Evolutionary conservation across 2,797 vertebrate species (phyloP).

Genomic region (Sitta carolinensis): DNA sequence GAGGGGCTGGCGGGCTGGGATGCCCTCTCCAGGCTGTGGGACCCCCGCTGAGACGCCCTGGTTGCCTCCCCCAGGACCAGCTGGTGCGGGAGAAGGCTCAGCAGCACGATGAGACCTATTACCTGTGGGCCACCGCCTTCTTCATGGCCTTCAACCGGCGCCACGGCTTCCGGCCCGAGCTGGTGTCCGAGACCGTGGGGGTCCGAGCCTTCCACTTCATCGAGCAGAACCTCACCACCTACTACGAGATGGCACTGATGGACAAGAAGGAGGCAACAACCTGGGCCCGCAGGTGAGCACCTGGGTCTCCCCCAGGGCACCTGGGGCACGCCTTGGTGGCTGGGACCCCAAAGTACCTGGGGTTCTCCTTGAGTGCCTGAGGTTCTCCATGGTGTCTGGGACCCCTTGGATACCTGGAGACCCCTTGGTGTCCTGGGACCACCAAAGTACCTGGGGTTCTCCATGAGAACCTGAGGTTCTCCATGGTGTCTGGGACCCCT

Average conservation of each 20-base stretch:
- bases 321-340: too few species aligned
- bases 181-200: slow-evolving; percentile 94
- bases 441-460: not conserved
- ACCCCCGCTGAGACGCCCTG: fast-evolving
- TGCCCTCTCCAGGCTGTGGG: fast-evolving
- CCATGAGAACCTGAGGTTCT: too few species aligned
- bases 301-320: not conserved
- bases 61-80: slow-evolving; percentile 75
- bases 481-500: not conserved
- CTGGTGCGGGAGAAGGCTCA: slow-evolving; percentile 89
- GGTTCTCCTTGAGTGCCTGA: too few species aligned
- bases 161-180: slow-evolving; percentile 84
- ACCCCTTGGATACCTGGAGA: not conserved
- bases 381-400: fast-evolving
- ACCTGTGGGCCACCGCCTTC: slow-evolving; percentile 93
- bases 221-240: slow-evolving; percentile 92
- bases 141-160: slow-evolving; percentile 98
- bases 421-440: not conserved
- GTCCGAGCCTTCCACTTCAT: slow-evolving; percentile 93
- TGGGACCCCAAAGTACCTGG: not conserved
- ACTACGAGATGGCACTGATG: slow-evolving; percentile 94
- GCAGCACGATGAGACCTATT: slow-evolving; percentile 95
- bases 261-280: slow-evolving; percentile 90
- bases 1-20: fast-evolving
- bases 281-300: slow-evolving; percentile 88